phyloP scores from a whole-genome alignment of 2,888 invertebrate species.

The Drosophila bunnanda region DNA sequence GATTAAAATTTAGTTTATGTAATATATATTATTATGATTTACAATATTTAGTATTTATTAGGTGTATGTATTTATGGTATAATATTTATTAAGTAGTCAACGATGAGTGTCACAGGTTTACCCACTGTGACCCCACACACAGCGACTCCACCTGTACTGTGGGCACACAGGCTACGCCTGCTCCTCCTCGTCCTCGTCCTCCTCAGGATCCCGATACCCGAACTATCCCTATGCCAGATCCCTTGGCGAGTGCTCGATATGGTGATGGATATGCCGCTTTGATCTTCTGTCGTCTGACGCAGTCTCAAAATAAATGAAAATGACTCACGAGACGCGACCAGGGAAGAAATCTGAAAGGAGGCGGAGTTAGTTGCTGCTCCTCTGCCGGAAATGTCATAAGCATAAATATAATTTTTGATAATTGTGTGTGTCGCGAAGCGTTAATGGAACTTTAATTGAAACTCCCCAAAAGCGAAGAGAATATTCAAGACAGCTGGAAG shows the following conservation, averaged over 20 bases:
- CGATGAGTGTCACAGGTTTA: neutral
- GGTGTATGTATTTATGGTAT: neutral
- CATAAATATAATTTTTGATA: slow-evolving; percentile 78
- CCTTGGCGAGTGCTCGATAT: slow-evolving; percentile 53
- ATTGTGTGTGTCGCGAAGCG: slow-evolving; percentile 80
- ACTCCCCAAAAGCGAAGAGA: slow-evolving; percentile 48
- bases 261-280: slow-evolving; percentile 75
- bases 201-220: neutral
- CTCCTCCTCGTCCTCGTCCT: neutral
- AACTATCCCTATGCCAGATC: neutral
- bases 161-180: neutral
- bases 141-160: slow-evolving; percentile 4
- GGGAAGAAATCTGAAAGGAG: slow-evolving; percentile 2
- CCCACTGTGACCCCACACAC: slow-evolving; percentile 17
- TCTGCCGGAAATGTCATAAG: slow-evolving; percentile 78
- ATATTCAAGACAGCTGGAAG: slow-evolving; percentile 3
- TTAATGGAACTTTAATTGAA: slow-evolving; percentile 79
- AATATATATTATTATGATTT: too few species aligned
- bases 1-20: too few species aligned
- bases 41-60: neutral
- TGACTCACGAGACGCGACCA: slow-evolving; percentile 35
- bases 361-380: neutral
- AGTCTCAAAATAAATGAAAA: slow-evolving; percentile 67
- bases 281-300: slow-evolving; percentile 60
- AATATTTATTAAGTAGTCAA: neutral